Conservation (phyloP, 92 coral and sea anemone genomes). For the Pocillopora grandis region DNA sequence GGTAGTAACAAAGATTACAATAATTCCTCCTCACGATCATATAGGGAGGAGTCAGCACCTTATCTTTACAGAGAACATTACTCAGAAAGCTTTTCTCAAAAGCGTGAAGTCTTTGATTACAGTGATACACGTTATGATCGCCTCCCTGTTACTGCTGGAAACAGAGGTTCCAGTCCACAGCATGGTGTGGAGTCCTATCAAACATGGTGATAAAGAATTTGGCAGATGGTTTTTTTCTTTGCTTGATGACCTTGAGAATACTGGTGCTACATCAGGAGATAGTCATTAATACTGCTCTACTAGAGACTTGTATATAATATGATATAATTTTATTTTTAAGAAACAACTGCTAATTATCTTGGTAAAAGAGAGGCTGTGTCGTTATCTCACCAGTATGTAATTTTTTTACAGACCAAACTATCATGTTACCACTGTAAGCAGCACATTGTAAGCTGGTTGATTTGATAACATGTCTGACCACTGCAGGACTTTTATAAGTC, state of each 20-base stretch:
- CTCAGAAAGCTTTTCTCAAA: slow-evolving; percentile 35
- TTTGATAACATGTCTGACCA: neutral
- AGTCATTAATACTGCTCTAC: neutral
- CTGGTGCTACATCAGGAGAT: neutral
- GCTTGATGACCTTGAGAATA: neutral
- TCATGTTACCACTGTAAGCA: slow-evolving; percentile 4
- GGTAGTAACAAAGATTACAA: slow-evolving; percentile 52
- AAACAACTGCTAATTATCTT: neutral
- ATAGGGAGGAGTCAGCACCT: slow-evolving; percentile 47
- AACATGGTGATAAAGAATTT: slow-evolving; percentile 11
- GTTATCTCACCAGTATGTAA: slow-evolving; percentile 20
- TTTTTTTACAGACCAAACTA: slow-evolving; percentile 9
- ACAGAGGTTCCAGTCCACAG: slow-evolving; percentile 18
- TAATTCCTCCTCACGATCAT: slow-evolving; percentile 34
- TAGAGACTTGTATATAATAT: slow-evolving; percentile 19
- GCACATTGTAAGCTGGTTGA: neutral
- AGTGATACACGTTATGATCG: slow-evolving; percentile 26
- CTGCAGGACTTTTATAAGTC: neutral
- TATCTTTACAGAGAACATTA: slow-evolving; percentile 65
- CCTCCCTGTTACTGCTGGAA: slow-evolving; percentile 21
- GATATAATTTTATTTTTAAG: slow-evolving; percentile 31
- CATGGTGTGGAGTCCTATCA: slow-evolving; percentile 24
- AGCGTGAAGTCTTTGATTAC: slow-evolving; percentile 46
- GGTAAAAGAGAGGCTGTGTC: slow-evolving; percentile 3
- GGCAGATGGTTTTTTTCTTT: neutral